Percentiles rank a stretch among this genome's conserved stretches.
phyloP scores from a whole-genome alignment of 2,797 vertebrate species.

The Lepus townsendii region DNA sequence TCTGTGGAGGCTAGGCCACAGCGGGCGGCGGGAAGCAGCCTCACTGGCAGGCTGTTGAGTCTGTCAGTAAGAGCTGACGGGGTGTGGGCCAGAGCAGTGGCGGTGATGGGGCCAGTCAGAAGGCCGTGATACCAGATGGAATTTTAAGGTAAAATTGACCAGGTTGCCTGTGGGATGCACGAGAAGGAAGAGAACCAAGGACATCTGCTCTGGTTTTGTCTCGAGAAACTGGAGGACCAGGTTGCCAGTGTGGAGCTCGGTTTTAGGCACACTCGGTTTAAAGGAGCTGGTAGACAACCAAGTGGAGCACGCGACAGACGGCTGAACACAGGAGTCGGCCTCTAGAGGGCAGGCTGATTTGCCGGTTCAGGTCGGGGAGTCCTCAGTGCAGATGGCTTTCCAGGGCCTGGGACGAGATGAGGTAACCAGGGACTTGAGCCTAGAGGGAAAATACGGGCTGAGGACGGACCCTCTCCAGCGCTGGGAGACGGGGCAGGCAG shows the following conservation, averaged over 20 bases:
- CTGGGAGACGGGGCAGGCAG: neutral
- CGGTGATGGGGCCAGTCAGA: neutral
- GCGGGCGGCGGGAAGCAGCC: neutral
- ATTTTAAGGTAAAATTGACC: neutral
- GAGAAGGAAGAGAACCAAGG: neutral
- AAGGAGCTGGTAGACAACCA: neutral
- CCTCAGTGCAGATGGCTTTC: neutral
- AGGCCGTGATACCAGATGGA: neutral
- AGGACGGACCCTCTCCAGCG: neutral
- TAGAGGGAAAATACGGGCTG: neutral
- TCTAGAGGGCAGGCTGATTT: neutral
- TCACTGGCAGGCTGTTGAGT: neutral
- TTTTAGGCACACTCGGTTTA: neutral
- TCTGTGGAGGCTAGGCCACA: neutral
- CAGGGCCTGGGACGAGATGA: neutral
- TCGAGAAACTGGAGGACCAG: conserved; percentile 31
- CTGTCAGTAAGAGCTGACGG: neutral
- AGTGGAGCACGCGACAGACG: neutral
- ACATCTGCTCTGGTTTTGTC: neutral
- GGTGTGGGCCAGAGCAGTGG: neutral
- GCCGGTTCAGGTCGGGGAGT: neutral
- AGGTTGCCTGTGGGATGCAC: neutral
- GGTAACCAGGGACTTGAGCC: neutral
- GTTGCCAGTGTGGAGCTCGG: neutral
- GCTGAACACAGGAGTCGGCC: no score